These are phyloP conservation scores for Melieria picta DNA, from an alignment of 2,888 invertebrate species.

Conservation along the genomic window DNA sequence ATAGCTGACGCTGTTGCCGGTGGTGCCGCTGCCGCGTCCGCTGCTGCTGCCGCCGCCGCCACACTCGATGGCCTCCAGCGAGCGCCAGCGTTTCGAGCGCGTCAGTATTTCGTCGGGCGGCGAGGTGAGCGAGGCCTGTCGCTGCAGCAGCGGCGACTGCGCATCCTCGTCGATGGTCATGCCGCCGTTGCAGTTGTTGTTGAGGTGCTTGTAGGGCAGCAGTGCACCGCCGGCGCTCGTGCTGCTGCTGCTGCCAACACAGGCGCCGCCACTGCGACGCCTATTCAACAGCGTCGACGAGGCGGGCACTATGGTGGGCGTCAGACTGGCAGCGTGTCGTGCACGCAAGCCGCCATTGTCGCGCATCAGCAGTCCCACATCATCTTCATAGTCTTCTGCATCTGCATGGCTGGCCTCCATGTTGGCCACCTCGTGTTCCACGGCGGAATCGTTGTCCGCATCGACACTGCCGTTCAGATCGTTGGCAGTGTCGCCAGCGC, in stretches of 20 bases:
- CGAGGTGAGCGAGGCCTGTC: conserved; percentile 64
- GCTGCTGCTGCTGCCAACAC: conserved; percentile 35
- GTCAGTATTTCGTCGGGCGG: conserved; percentile 66
- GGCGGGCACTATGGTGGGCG: conserved; percentile 51
- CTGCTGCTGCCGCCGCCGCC: conserved; percentile 42
- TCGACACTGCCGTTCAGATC: conserved; percentile 7
- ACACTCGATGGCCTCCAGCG: conserved; percentile 75
- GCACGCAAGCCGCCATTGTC: conserved; percentile 56
- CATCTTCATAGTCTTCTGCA: conserved; percentile 54
- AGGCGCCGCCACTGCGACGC: conserved; percentile 47
- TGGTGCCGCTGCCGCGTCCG: conserved; percentile 28
- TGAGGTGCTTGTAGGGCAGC: conserved; percentile 59
- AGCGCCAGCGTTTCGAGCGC: conserved; percentile 79
- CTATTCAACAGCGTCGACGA: conserved; percentile 46
- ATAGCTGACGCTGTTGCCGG: conserved; percentile 56
- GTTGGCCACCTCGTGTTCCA: conserved; percentile 39
- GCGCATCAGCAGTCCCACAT: conserved; percentile 56
- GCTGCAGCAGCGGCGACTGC: conserved; percentile 62
- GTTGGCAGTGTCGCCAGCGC: conserved; percentile 10
- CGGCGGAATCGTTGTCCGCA: not conserved
- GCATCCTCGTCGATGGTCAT: conserved; percentile 61
- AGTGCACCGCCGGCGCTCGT: conserved; percentile 32
- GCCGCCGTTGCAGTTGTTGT: conserved; percentile 66
- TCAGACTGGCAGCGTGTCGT: conserved; percentile 25
- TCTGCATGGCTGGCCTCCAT: conserved; percentile 34